Percentiles rank a stretch among this genome's conserved stretches.
Evolutionary conservation across 2,113 vertebrate species (phyloP).

Genomic region (Pimephales promelas): DNA sequence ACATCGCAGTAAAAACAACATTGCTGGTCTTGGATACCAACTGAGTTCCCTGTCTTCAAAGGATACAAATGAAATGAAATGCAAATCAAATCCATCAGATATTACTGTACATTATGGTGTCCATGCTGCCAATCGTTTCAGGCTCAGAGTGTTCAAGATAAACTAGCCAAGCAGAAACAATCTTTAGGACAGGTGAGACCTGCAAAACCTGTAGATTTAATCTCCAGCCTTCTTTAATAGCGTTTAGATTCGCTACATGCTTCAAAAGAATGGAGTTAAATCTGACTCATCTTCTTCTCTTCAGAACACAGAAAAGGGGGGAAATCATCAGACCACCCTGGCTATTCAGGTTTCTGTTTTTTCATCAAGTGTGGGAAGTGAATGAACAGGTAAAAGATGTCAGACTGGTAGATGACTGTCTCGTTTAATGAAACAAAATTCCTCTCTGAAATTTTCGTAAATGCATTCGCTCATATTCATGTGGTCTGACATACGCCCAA

Average conservation of each 20-base stretch:
- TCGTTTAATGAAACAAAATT: neutral
- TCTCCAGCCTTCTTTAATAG: slow-evolving; percentile 5
- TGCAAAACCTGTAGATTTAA: slow-evolving; percentile 42
- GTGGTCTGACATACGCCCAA: neutral
- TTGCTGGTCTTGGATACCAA: neutral
- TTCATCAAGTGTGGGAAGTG: neutral
- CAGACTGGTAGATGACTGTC: neutral
- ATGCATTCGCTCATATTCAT: neutral
- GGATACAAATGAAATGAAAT: neutral
- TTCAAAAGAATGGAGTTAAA: slow-evolving; percentile 2
- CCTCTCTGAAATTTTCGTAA: neutral
- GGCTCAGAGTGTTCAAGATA: neutral
- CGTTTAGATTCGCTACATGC: neutral
- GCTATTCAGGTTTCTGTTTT: neutral
- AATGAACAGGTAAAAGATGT: slow-evolving; percentile 25
- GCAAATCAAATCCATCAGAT: neutral
- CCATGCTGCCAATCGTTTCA: neutral
- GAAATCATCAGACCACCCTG: neutral
- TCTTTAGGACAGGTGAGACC: slow-evolving; percentile 44
- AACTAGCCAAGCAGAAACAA: slow-evolving; percentile 5
- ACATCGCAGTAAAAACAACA: neutral
- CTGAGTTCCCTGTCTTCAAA: neutral
- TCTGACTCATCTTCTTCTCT: slow-evolving; percentile 18
- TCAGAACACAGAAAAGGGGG: neutral
- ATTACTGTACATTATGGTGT: neutral